Base-by-base conservation (phyloP, 2,797 vertebrate species). In the Gambusia yucatana region DNA sequence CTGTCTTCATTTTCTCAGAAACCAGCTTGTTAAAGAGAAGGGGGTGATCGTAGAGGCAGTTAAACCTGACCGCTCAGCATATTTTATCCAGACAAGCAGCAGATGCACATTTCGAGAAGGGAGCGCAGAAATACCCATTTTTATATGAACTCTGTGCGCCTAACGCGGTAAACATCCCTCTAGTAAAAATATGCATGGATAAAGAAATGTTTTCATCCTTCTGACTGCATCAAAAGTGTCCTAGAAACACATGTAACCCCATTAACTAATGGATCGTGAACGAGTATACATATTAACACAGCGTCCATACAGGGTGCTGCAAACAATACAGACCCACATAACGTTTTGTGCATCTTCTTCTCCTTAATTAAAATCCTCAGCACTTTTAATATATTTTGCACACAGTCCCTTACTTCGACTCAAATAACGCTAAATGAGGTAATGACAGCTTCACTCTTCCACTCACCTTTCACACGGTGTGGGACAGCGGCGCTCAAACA, bases 401-500 rank as follows among this genome's bases (percentile, higher is more conserved):
- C 10, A 39, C 30, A 48, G 22, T 52, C 20, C 6, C 9, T 52
- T n/a, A 69, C 39, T 70, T 70, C 63, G 22, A 70, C 39, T n/a
- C 67, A 1, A 44, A 70, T 84, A 28, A 61, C 2, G 83, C 77
- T 41, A 67, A 39, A 67, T 55, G 47, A n/a, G 80, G 39, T 71
- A 47, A 78, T 57, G 73, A 87, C 77, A 85, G 61, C 39, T 47
- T 14, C 83, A 87, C 82, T 89, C 89, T 85, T 74, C 77, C 86
- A 86, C 96, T 96, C 91, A 96, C 96, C 96, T 94, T 88, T 90
- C 80, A 90, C 94, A 84, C 77, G 88, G 90, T 94, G 95, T 88
- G 95, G 94, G 96, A 95, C 95, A 94, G 94, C 94, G 77, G 93
- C 91, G 89, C 94, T 91, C 90, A 95, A 46, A 75, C 94, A 96